Conservation (phyloP, 2,888 invertebrate species). For the Tachina fera region DNA sequence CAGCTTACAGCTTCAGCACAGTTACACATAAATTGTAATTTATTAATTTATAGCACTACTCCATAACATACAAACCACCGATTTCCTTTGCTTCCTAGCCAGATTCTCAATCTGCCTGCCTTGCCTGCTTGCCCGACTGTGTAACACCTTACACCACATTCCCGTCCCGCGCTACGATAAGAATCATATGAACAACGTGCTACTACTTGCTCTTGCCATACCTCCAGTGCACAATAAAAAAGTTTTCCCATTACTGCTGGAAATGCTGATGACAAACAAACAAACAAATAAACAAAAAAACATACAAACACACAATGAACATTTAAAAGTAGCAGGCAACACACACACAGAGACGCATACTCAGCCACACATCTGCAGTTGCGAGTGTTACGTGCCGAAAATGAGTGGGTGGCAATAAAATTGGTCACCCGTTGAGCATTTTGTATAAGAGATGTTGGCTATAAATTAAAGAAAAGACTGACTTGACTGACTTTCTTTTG, state of each 20-base stretch:
- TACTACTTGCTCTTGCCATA: conserved; percentile 36
- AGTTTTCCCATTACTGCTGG: conserved; percentile 67
- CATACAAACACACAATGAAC: conserved; percentile 20
- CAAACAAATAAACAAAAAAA: conserved; percentile 41
- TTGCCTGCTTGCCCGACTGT: conserved; percentile 42
- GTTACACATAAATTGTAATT: conserved; percentile 80
- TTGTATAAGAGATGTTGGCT: conserved; percentile 43
- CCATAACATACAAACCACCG: conserved; percentile 58
- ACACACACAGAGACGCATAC: conserved; percentile 1
- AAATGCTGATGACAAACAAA: conserved; percentile 70
- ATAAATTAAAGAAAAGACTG: conserved; percentile 40
- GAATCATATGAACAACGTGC: conserved; percentile 59
- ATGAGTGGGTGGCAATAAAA: conserved; percentile 73
- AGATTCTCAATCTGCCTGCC: conserved; percentile 40
- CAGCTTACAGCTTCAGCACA: conserved; percentile 69
- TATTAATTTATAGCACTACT: conserved; percentile 81
- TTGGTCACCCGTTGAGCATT: conserved; percentile 59
- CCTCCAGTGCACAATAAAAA: conserved; percentile 61
- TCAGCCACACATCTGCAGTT: conserved; percentile 33
- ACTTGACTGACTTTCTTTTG: conserved; percentile 36
- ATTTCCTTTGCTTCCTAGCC: conserved; percentile 47
- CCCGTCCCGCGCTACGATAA: not conserved
- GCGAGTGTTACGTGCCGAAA: conserved; percentile 54
- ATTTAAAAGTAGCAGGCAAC: conserved; percentile 19
- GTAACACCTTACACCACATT: conserved; percentile 21